These are phyloP conservation scores for Solen grandis DNA, from an alignment of 1,140 invertebrate genomes.

Conservation along the genomic window DNA sequence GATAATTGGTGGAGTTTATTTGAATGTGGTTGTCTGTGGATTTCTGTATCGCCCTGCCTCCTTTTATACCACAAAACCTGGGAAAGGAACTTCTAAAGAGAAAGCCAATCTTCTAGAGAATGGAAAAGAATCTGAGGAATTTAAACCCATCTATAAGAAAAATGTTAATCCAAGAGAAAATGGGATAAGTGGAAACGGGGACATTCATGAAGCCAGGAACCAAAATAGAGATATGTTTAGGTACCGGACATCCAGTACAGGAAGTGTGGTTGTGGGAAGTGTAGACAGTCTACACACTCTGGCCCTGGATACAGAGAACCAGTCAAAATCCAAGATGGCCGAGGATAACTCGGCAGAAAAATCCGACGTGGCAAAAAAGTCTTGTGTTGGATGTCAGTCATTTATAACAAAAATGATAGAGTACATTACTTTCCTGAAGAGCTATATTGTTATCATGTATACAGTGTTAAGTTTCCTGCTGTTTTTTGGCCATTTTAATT, in stretches of 20 bases:
- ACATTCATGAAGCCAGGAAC: neutral
- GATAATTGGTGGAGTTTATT: conserved; percentile 60
- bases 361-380: too few species aligned
- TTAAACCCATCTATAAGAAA: neutral
- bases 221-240: neutral
- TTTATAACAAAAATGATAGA: too few species aligned
- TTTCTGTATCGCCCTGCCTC: conserved; percentile 58
- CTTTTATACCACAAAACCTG: conserved; percentile 39
- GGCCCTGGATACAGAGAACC: conserved; percentile 24
- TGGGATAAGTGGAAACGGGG: too few species aligned
- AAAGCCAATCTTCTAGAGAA: conserved; percentile 5
- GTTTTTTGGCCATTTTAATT: conserved; percentile 76
- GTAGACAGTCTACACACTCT: conserved; percentile 45
- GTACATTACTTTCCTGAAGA: too few species aligned
- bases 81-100: neutral
- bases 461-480: conserved; percentile 65
- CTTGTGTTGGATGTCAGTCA: too few species aligned
- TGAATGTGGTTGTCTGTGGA: conserved; percentile 59
- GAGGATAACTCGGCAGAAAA: too few species aligned
- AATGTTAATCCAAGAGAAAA: neutral
- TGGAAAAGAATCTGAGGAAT: neutral
- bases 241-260: conserved; percentile 21
- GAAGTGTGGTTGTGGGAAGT: conserved; percentile 35
- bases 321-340: conserved; percentile 11
- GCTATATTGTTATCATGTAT: conserved; percentile 65